Evolutionary conservation across 1,140 invertebrate genomes (phyloP).

Genomic region (Globodera rostochiensis): DNA sequence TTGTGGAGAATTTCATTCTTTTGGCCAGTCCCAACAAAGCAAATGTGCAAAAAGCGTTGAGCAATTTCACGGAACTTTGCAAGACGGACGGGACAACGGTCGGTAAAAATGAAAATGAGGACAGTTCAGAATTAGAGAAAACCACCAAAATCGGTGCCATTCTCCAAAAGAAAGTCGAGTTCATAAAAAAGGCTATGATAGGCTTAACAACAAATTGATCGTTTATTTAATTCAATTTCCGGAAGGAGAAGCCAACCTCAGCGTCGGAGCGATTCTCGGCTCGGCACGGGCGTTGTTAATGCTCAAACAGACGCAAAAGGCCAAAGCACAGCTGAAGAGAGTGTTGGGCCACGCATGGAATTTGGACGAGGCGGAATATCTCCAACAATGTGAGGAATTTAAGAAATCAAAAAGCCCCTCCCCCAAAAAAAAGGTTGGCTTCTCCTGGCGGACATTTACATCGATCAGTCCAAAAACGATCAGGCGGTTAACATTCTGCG

Average conservation of each 20-base stretch:
- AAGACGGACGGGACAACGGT: slow-evolving; percentile 32
- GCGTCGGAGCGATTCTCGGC: slow-evolving; percentile 85
- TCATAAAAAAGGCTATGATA: too few species aligned
- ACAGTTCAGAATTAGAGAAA: background rate
- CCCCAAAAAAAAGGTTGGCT: slow-evolving; percentile 73
- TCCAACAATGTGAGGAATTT: slow-evolving; percentile 77
- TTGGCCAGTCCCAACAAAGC: slow-evolving; percentile 82
- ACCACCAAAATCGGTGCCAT: background rate
- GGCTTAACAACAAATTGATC: background rate
- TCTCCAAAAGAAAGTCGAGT: too few species aligned
- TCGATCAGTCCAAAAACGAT: slow-evolving; percentile 80
- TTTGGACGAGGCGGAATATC: slow-evolving; percentile 89
- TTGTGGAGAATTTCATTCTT: slow-evolving; percentile 81
- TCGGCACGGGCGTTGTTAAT: slow-evolving; percentile 83
- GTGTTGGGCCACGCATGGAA: slow-evolving; percentile 85
- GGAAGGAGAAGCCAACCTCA: slow-evolving; percentile 58
- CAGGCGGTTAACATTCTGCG: slow-evolving; percentile 80
- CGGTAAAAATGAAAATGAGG: background rate
- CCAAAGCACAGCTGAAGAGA: slow-evolving; percentile 87
- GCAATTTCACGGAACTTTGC: slow-evolving; percentile 76
- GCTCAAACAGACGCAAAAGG: slow-evolving; percentile 83
- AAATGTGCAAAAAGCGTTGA: slow-evolving; percentile 81
- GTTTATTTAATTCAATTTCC: background rate
- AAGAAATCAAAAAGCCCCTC: background rate
- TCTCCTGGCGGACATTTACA: slow-evolving; percentile 85